A percentile compares a stretch with the other conserved stretches of the same genome.
These are phyloP conservation scores for Chaetodon trifasciatus DNA, from an alignment of 2,797 vertebrate genomes.

Conservation along the genomic window DNA sequence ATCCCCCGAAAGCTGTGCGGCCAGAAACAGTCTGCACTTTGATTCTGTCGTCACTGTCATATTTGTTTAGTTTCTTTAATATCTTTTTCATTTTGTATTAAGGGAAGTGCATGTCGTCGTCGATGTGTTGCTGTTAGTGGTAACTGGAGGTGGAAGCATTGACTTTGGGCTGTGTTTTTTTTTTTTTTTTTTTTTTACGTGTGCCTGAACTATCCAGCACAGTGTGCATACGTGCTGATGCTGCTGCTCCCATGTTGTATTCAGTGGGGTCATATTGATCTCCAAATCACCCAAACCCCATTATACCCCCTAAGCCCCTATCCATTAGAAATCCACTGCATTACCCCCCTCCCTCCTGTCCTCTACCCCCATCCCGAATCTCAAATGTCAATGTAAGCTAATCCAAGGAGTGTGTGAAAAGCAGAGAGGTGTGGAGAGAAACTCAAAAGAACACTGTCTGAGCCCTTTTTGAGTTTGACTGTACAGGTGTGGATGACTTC, in stretches of 20 bases:
- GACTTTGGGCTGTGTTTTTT: conserved; percentile 59
- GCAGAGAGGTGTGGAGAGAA: conserved; percentile 50
- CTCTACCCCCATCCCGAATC: conserved; percentile 71
- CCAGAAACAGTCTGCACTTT: conserved; percentile 72
- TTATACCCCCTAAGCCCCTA: conserved; percentile 59
- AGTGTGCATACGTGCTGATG: conserved; percentile 86
- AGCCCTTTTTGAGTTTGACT: conserved; percentile 79
- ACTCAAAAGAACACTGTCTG: conserved; percentile 84
- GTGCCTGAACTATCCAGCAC: conserved; percentile 85
- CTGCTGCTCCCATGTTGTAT: conserved; percentile 87
- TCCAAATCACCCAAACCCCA: conserved; percentile 71
- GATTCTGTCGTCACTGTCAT: conserved; percentile 78
- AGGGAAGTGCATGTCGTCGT: conserved; percentile 63
- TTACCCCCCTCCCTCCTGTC: conserved; percentile 57
- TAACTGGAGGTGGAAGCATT: conserved; percentile 78
- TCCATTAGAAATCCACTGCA: conserved; percentile 78
- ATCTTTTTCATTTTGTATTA: conserved; percentile 77
- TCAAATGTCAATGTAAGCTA: conserved; percentile 91
- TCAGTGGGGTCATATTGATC: conserved; percentile 82
- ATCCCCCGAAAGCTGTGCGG: conserved; percentile 72
- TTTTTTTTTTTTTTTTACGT: conserved; percentile 40
- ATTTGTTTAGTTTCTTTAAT: conserved; percentile 76
- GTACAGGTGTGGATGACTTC: conserved; percentile 50
- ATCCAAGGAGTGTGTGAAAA: conserved; percentile 79
- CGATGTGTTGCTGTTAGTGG: conserved; percentile 67